Evolutionary conservation across 2,797 vertebrate genomes (phyloP).

Genomic region (Octomys mimax): DNA sequence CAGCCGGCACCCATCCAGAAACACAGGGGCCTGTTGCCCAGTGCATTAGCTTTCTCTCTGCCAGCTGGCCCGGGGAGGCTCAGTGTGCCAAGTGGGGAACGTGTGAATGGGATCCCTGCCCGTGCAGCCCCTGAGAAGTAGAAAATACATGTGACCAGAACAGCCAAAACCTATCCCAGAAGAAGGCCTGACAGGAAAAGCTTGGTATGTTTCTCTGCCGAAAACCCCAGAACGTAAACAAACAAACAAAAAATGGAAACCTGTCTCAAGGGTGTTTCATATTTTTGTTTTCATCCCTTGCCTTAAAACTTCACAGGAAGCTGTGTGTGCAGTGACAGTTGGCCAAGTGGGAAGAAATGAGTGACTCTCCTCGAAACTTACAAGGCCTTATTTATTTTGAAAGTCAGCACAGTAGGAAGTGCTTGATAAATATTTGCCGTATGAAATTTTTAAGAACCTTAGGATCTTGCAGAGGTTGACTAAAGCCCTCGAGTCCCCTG

Average conservation of each 20-base stretch:
- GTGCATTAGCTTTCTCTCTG: background rate
- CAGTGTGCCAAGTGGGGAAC: conserved; percentile 46
- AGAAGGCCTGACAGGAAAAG: background rate
- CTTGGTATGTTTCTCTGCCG: background rate
- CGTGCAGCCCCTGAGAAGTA: background rate
- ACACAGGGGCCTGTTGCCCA: conserved; percentile 42
- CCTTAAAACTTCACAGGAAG: background rate
- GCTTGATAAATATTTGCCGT: background rate
- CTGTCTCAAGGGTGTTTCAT: background rate
- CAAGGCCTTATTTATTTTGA: background rate
- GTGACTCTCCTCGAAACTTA: background rate
- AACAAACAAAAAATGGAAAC: background rate
- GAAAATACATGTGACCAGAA: background rate
- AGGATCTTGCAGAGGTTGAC: background rate
- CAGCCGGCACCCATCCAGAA: conserved; percentile 52
- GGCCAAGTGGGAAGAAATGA: background rate
- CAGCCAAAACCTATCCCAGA: background rate
- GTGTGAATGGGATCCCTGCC: conserved; percentile 53
- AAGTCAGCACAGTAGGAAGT: background rate
- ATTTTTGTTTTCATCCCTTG: background rate
- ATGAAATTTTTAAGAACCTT: background rate
- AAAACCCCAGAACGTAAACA: background rate
- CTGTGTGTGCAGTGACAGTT: background rate
- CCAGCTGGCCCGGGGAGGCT: conserved; percentile 67
- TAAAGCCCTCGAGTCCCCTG: background rate